Conservation (phyloP, 2,113 vertebrate genomes). For the Ciconia stormi region DNA sequence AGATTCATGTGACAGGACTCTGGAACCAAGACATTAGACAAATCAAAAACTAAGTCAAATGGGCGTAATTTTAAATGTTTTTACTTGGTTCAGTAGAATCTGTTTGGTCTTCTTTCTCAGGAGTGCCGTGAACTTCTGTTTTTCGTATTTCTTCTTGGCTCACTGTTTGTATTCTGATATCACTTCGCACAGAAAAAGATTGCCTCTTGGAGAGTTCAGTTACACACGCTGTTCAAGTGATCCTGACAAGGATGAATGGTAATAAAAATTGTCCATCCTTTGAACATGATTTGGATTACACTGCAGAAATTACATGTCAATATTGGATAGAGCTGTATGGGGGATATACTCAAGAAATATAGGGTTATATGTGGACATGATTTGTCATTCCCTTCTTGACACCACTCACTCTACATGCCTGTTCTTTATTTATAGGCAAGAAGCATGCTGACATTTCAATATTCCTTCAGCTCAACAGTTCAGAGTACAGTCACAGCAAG, state of each 20-base stretch:
- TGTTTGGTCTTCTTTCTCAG: neutral
- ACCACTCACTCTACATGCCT: neutral
- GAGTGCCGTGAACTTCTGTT: neutral
- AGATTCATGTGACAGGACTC: neutral
- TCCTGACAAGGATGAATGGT: slow-evolving; percentile 10
- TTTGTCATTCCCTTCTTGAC: slow-evolving; percentile 30
- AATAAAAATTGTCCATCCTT: slow-evolving; percentile 3
- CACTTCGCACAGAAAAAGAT: neutral
- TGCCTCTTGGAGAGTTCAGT: slow-evolving; percentile 2
- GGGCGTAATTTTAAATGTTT: neutral
- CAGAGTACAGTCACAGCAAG: slow-evolving; percentile 9
- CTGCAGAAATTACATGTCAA: slow-evolving; percentile 35
- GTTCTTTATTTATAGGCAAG: slow-evolving; percentile 57
- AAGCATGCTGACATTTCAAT: slow-evolving; percentile 36
- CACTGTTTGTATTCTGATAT: neutral
- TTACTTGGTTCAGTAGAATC: neutral
- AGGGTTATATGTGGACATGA: neutral
- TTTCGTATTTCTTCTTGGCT: neutral
- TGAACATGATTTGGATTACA: slow-evolving; percentile 21
- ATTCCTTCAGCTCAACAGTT: slow-evolving; percentile 9
- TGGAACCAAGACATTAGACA: neutral
- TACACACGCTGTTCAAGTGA: neutral
- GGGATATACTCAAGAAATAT: neutral
- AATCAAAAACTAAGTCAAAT: neutral
- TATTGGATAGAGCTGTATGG: neutral